Percentiles rank a stretch among this genome's conserved stretches.
phyloP scores from a whole-genome alignment of 1,140 invertebrate species.

The Euwallacea similis region DNA sequence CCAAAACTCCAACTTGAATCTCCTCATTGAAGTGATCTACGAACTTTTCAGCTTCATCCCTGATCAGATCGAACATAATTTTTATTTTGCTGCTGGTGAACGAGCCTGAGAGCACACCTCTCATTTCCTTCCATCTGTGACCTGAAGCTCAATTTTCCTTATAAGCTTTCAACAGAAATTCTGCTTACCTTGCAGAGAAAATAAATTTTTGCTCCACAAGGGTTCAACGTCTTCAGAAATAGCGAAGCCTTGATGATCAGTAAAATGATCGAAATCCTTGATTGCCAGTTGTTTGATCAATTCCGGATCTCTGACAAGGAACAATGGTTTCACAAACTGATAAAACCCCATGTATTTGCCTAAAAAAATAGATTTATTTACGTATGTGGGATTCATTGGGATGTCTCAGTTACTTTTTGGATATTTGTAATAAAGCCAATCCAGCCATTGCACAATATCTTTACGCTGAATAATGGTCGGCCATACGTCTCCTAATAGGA shows the following conservation, averaged over 20 bases:
- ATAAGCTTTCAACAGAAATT: not conserved
- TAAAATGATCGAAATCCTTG: constrained; percentile 68
- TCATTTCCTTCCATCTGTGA: constrained; percentile 53
- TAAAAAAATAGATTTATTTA: constrained; percentile 23
- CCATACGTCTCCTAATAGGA: constrained; percentile 29
- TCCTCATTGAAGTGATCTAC: constrained; percentile 41
- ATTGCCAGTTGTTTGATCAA: constrained; percentile 62
- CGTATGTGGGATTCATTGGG: not conserved
- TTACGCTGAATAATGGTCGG: constrained; percentile 11
- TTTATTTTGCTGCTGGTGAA: constrained; percentile 55
- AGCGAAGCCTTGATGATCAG: constrained; percentile 58
- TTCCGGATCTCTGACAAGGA: constrained; percentile 63
- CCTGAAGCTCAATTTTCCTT: constrained; percentile 29
- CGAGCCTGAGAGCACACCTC: constrained; percentile 51
- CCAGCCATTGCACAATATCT: constrained; percentile 6
- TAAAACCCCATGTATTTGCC: constrained; percentile 57
- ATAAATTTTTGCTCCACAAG: constrained; percentile 59
- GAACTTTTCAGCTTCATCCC: constrained; percentile 46
- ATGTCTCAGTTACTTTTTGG: constrained; percentile 20
- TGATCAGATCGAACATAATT: constrained; percentile 49
- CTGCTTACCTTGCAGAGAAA: constrained; percentile 56
- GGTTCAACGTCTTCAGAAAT: constrained; percentile 56
- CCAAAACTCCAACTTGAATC: constrained; percentile 20
- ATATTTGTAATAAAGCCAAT: constrained; percentile 19
- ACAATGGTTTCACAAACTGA: constrained; percentile 57